Evolutionary conservation across 2,113 vertebrate species (phyloP).

Genomic region (Corydoras maculifer): DNA sequence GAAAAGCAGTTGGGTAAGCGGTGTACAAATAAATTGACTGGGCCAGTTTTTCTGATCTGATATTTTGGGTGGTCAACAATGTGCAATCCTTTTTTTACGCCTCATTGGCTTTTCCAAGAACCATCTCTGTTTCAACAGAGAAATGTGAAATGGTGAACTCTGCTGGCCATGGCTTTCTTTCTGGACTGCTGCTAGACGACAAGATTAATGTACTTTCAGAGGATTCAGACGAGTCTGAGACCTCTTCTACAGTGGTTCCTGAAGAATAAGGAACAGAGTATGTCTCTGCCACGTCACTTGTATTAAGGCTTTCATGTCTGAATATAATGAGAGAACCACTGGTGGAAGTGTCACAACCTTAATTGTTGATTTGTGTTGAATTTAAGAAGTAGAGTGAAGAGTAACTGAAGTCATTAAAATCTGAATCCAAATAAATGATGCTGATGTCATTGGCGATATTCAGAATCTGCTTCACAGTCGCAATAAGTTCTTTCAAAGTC

Average conservation of each 20-base stretch:
- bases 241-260: too few species aligned
- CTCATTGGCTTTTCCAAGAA: slow-evolving; percentile 13
- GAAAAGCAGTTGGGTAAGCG: too few species aligned
- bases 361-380: slow-evolving; percentile 12
- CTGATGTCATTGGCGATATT: too few species aligned
- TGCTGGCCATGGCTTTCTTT: slow-evolving; percentile 11
- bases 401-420: slow-evolving; percentile 19
- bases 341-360: slow-evolving; percentile 1
- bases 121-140: slow-evolving; percentile 19
- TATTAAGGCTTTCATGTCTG: background rate
- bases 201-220: background rate
- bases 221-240: too few species aligned
- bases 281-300: too few species aligned
- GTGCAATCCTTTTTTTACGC: slow-evolving; percentile 10
- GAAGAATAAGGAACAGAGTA: too few species aligned
- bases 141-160: slow-evolving; percentile 11
- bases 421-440: background rate
- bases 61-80: slow-evolving; percentile 6
- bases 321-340: slow-evolving; percentile 9
- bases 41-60: slow-evolving; percentile 18
- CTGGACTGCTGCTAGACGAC: slow-evolving; percentile 1
- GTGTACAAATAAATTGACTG: too few species aligned
- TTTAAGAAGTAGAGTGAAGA: slow-evolving; percentile 14
- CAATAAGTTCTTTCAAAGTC: too few species aligned
- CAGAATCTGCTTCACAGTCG: too few species aligned